Conservation (phyloP, 2,113 vertebrate genomes). For the Pollimyrus isidori region DNA sequence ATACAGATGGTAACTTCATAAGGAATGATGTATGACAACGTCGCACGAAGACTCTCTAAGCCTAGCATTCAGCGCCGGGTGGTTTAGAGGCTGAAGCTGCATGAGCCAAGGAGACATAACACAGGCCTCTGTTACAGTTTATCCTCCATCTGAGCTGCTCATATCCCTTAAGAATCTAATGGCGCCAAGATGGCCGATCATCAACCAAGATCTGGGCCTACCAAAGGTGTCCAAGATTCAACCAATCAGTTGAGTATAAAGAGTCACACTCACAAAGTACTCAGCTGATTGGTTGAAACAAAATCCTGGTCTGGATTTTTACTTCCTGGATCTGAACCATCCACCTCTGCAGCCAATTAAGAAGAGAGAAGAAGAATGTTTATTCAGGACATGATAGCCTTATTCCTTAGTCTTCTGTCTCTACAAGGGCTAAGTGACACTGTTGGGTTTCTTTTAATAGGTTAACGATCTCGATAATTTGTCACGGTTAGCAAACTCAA, state of each 20-base stretch:
- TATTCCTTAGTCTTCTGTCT: background rate
- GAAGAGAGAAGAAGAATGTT: background rate
- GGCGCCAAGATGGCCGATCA: background rate
- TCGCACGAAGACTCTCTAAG: background rate
- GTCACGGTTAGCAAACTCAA: background rate
- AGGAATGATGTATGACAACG: background rate
- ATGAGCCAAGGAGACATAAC: background rate
- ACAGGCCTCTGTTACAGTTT: background rate
- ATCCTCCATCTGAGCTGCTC: background rate
- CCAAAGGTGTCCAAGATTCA: background rate
- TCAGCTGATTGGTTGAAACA: background rate
- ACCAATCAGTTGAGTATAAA: background rate
- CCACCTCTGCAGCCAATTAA: background rate
- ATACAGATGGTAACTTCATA: background rate
- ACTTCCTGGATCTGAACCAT: background rate
- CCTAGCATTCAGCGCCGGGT: background rate
- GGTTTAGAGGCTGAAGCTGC: background rate
- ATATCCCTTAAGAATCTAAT: background rate
- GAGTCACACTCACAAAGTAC: background rate
- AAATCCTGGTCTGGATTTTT: background rate
- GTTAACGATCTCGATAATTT: background rate
- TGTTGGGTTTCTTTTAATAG: background rate
- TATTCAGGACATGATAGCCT: background rate
- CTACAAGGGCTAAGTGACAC: background rate
- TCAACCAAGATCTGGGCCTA: background rate